Evolutionary conservation across 2,888 invertebrate species (phyloP).

Genomic region (Microctonus brassicae): DNA sequence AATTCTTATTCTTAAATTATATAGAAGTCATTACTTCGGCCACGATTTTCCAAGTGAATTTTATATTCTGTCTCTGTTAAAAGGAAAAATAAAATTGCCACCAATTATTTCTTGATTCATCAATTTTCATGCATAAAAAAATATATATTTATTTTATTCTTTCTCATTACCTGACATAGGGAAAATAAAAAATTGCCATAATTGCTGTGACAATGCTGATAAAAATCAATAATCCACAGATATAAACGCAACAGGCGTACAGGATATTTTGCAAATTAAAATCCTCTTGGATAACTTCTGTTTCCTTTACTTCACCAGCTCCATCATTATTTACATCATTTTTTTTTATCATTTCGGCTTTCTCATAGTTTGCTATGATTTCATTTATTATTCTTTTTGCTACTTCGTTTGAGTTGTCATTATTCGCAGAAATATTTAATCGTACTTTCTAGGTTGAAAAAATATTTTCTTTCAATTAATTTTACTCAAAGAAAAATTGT

Average conservation of each 20-base stretch:
- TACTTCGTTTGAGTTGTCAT: background rate
- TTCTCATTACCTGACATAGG: slow-evolving; percentile 32
- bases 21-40: background rate
- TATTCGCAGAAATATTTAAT: background rate
- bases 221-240: slow-evolving; percentile 41
- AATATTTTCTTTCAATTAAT: too few species aligned
- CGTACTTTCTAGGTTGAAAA: background rate
- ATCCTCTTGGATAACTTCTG: slow-evolving; percentile 4
- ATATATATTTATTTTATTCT: background rate
- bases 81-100: background rate
- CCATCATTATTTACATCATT: background rate
- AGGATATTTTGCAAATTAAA: slow-evolving; percentile 16
- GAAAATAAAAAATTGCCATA: slow-evolving; percentile 40
- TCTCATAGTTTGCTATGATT: background rate
- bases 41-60: background rate
- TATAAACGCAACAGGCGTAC: slow-evolving; percentile 43
- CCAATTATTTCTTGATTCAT: background rate
- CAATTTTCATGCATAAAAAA: background rate
- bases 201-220: slow-evolving; percentile 36
- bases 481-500: background rate
- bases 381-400: background rate
- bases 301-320: background rate
- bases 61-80: background rate
- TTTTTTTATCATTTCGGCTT: background rate
- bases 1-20: background rate